Conservation (phyloP, 2,113 vertebrate species). For the Tyrannus savana region DNA sequence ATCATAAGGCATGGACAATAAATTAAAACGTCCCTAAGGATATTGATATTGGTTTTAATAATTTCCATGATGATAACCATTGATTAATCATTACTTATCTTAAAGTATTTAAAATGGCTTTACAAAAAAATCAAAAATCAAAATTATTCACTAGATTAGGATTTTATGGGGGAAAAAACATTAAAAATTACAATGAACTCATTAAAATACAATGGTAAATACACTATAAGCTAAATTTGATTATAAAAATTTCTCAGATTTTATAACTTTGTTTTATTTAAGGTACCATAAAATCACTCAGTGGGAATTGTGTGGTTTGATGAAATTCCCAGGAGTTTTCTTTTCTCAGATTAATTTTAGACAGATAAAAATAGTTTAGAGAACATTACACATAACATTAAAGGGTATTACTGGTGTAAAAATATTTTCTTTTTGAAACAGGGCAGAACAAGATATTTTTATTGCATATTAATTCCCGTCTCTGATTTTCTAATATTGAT, state of each 20-base stretch:
- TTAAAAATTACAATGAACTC: neutral
- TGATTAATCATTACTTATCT: neutral
- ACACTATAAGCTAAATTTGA: neutral
- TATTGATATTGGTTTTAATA: neutral
- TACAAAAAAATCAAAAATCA: neutral
- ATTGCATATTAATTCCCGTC: neutral
- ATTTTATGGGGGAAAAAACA: neutral
- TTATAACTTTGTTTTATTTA: neutral
- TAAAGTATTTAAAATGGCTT: neutral
- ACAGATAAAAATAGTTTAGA: neutral
- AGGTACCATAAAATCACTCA: neutral
- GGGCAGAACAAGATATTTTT: neutral
- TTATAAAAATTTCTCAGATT: neutral
- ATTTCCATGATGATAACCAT: neutral
- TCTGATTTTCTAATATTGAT: neutral
- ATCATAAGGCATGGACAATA: neutral
- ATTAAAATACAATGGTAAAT: neutral
- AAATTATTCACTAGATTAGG: neutral
- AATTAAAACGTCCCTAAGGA: neutral
- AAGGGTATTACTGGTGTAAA: neutral
- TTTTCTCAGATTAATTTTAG: neutral
- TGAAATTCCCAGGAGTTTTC: neutral
- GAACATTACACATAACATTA: neutral
- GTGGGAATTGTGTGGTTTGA: neutral
- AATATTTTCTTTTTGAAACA: constrained; percentile 9